Percentiles rank a stretch among this genome's conserved stretches.
These are phyloP conservation scores for Tringa solitaria DNA, from an alignment of 2,113 vertebrate genomes.

Conservation along the genomic window DNA sequence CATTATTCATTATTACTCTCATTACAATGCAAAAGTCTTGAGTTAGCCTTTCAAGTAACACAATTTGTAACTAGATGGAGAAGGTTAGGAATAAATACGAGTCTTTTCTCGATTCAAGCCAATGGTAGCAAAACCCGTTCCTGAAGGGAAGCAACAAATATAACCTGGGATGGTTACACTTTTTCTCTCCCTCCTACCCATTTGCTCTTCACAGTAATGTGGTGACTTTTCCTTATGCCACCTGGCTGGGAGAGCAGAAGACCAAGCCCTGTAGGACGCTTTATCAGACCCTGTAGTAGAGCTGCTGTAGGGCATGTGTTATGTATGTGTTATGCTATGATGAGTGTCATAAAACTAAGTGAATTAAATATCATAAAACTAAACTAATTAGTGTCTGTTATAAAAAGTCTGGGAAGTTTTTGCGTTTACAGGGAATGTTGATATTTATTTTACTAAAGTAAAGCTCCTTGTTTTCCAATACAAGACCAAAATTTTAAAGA, in stretches of 20 bases:
- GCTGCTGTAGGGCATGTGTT: not conserved
- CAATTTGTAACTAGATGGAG: conserved; percentile 59
- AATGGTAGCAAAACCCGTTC: conserved; percentile 39
- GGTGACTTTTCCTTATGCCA: not conserved
- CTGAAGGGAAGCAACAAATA: not conserved
- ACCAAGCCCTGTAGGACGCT: not conserved
- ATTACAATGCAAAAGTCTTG: conserved; percentile 71
- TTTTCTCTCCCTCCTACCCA: not conserved
- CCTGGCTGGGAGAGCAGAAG: not conserved
- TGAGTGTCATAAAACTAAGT: not conserved
- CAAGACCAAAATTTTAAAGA: not conserved
- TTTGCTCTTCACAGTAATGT: not conserved
- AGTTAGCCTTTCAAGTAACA: conserved; percentile 74
- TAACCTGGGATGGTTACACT: not conserved
- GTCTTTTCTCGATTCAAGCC: conserved; percentile 65
- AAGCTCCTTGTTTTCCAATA: not conserved
- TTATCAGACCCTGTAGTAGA: not conserved
- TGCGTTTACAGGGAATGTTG: not conserved
- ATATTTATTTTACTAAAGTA: not conserved
- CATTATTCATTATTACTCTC: conserved; percentile 74
- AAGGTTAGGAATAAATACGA: conserved; percentile 64
- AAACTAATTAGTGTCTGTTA: not conserved
- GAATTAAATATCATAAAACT: not conserved
- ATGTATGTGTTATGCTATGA: rapidly evolving
- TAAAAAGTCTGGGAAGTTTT: not conserved